These are phyloP conservation scores for Laupala kohalensis DNA, from an alignment of 1,140 invertebrate genomes.

Conservation along the genomic window DNA sequence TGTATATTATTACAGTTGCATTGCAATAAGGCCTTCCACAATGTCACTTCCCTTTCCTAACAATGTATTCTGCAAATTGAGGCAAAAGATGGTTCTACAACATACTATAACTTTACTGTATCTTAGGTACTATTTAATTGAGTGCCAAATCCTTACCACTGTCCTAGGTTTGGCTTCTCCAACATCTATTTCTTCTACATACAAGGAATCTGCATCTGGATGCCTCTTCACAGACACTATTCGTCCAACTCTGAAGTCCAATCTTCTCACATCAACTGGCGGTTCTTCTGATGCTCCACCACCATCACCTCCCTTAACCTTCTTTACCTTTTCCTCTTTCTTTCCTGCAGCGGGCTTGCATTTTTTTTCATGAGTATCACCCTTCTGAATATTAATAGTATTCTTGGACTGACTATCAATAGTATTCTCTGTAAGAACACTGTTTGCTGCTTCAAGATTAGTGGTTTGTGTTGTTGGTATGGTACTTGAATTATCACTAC, in stretches of 20 bases:
- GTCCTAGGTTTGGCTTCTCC: constrained; percentile 47
- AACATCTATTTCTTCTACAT: constrained; percentile 85
- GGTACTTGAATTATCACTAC: too few relatives aligned
- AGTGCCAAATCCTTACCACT: constrained; percentile 13
- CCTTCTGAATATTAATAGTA: background rate
- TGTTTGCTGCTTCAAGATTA: background rate
- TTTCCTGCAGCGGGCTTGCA: background rate
- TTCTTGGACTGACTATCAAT: background rate
- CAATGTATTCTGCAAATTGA: too few relatives aligned
- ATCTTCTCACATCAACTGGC: constrained; percentile 25
- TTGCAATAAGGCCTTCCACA: too few relatives aligned
- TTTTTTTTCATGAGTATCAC: constrained; percentile 5
- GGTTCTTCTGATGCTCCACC: constrained; percentile 3
- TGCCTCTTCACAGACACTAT: constrained; percentile 83
- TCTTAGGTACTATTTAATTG: too few relatives aligned
- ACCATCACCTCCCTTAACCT: background rate
- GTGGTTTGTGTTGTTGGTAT: too few relatives aligned
- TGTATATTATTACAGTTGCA: too few relatives aligned
- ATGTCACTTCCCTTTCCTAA: too few relatives aligned
- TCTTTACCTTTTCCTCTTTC: constrained; percentile 6
- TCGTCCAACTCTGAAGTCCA: constrained; percentile 88
- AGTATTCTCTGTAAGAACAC: background rate
- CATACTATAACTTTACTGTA: too few relatives aligned
- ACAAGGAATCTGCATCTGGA: constrained; percentile 88
- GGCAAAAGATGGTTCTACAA: too few relatives aligned